phyloP scores from a whole-genome alignment of 2,113 vertebrate genomes.

The Nerophis ophidion region DNA sequence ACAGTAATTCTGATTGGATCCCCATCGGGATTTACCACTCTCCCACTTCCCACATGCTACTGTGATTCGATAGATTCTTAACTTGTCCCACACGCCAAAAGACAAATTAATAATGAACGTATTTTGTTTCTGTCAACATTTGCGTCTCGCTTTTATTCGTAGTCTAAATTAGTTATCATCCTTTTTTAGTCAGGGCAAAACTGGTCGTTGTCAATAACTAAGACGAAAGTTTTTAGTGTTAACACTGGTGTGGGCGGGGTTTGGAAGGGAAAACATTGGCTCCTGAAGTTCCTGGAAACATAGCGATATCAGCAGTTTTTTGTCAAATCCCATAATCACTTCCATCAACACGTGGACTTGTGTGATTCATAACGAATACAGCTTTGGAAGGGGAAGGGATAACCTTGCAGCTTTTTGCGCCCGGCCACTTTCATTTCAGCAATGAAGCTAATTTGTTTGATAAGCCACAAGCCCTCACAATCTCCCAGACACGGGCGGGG shows the following conservation, averaged over 20 bases:
- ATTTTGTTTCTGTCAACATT: too few relatives aligned
- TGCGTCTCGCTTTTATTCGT: too few relatives aligned
- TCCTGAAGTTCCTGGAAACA: constrained; percentile 26
- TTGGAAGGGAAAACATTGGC: constrained; percentile 35
- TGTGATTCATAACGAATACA: constrained; percentile 32
- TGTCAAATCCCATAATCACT: background rate
- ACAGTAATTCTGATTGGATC: too few relatives aligned
- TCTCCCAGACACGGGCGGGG: constrained; percentile 38
- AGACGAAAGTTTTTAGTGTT: constrained; percentile 25
- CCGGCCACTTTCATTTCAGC: constrained; percentile 30
- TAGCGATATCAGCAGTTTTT: constrained; percentile 16
- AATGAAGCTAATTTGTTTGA: constrained; percentile 60
- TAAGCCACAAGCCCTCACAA: constrained; percentile 40
- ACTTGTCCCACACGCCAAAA: too few relatives aligned
- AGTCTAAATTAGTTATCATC: too few relatives aligned
- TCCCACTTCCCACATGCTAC: too few relatives aligned
- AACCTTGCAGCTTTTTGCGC: constrained; percentile 31
- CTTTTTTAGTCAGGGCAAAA: too few relatives aligned
- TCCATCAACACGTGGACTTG: too few relatives aligned
- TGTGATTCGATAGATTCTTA: too few relatives aligned
- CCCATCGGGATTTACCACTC: too few relatives aligned
- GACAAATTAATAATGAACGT: too few relatives aligned
- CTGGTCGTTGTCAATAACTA: too few relatives aligned
- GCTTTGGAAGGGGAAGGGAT: constrained; percentile 28
- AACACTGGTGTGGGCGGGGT: constrained; percentile 38